Percentiles rank a stretch among this genome's conserved stretches.
Evolutionary conservation across 2,797 vertebrate genomes (phyloP).

Genomic region (Onychomys torridus): DNA sequence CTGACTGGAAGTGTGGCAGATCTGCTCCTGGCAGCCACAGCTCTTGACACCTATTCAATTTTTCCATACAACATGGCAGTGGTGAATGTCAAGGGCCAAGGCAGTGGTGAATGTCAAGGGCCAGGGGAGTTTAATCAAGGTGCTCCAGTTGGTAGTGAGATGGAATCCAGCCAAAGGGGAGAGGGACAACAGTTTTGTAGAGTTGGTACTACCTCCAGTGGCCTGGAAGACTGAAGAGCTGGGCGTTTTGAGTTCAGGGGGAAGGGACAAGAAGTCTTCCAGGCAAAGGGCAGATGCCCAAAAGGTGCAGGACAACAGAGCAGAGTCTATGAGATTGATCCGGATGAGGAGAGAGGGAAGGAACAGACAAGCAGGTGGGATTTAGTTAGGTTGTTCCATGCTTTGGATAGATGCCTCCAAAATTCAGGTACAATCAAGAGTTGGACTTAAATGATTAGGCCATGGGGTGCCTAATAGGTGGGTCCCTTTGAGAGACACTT

Average conservation of each 20-base stretch:
- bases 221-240: background rate
- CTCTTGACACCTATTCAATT: background rate
- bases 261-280: background rate
- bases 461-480: rapidly evolving
- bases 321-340: background rate
- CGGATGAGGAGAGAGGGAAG: background rate
- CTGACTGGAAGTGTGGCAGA: background rate
- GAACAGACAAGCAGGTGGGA: background rate
- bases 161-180: background rate
- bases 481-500: background rate
- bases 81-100: background rate
- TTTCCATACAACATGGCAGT: too few species aligned
- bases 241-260: background rate
- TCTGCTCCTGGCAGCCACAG: background rate
- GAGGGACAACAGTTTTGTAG: background rate
- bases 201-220: too few species aligned
- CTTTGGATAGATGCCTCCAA: background rate
- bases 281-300: background rate
- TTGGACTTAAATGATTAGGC: background rate
- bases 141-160: background rate
- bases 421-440: background rate
- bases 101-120: background rate
- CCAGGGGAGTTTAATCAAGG: background rate
- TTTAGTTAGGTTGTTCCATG: background rate
- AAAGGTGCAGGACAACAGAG: background rate